Conservation (phyloP, 2,797 vertebrate genomes). For the Cossypha heuglini region DNA sequence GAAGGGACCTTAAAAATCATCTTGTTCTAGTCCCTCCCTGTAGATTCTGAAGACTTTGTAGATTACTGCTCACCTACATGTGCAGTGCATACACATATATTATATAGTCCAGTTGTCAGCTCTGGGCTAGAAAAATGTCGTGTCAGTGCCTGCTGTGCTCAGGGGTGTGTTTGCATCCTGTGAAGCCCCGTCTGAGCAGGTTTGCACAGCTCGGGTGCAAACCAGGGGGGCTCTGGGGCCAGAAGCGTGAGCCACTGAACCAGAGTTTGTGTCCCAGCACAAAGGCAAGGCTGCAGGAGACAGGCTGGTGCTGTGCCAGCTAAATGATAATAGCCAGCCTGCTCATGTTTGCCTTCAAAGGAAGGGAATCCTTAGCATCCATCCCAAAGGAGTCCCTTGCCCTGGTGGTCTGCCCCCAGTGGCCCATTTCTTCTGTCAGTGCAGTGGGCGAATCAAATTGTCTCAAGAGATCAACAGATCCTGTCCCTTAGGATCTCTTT, state of each 20-base stretch:
- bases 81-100: accelerated
- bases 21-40: accelerated
- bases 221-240: background rate
- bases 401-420: background rate
- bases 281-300: background rate
- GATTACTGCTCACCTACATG: background rate
- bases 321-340: background rate
- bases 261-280: accelerated
- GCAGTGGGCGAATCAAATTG: background rate
- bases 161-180: background rate
- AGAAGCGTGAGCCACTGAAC: accelerated
- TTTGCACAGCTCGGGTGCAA: background rate
- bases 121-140: background rate
- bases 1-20: background rate
- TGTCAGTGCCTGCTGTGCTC: background rate
- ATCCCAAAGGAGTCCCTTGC: background rate
- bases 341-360: background rate
- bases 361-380: background rate
- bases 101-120: background rate
- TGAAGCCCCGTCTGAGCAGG: background rate
- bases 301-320: background rate
- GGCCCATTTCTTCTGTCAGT: background rate
- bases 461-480: background rate
- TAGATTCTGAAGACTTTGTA: background rate
- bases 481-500: background rate